Base-by-base conservation (phyloP, 2,797 vertebrate species). In the Neomorphus geoffroyi region DNA sequence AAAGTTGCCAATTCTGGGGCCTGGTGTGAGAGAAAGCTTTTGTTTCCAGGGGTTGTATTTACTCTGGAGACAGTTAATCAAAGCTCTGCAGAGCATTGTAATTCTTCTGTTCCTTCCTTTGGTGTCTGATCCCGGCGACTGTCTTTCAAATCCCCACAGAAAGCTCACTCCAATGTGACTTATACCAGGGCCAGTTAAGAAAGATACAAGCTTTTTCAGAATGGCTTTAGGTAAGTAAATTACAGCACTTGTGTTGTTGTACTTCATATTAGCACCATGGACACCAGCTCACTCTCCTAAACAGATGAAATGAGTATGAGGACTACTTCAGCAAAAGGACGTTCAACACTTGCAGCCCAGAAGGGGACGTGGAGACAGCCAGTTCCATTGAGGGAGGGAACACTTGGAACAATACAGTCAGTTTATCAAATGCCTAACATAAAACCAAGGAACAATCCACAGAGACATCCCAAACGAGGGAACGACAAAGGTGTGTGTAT, bases 11-110 rank as follows among this genome's bases (percentile, higher is more conserved):
- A 67, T 96, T 96, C 90, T 94, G 95, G 78, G 92, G 96, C 93
- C 91, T 94, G 89, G 90, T 96, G 93, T 92, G 79, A 96, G 96
- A 96, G 96, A 92, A 95, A 90, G 88, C 95, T 94, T 97, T 97
- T 96, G 96, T 97, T 96, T 96, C 79, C 91, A 95, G 94, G 91
- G 92, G 88, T 89, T 96, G 93, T 96, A 94, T 97, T 97, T 96
- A 96, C 96, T 92, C 91, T 94, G 91, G 92, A 96, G 96, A 96
- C 93, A 93, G 93, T 97, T 97, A 94, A 95, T 97, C 96, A 97
- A 97, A 97, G 93, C 93, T 91, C 48, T 13, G 5, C 71, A 67
- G 72, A 96, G 94, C 95, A 88, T 71, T 96, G 95, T 95, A 97
- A 97, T 94, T 96, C 88, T 88, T 85, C 94, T 90, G 83, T 72